Conservation (phyloP, 2,797 vertebrate genomes). For the Lycodopsis pacificus region DNA sequence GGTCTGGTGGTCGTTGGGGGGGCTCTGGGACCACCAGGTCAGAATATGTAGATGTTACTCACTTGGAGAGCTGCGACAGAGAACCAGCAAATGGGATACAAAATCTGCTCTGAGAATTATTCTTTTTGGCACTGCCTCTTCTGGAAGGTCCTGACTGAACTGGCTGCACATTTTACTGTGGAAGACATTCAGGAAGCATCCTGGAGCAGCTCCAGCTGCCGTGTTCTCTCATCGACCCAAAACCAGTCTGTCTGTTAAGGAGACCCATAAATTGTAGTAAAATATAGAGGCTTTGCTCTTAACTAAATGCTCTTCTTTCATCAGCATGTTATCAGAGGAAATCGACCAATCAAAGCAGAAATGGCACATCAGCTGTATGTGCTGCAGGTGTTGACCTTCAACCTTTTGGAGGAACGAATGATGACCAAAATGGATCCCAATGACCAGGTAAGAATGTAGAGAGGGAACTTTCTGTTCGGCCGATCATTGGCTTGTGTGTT, state of each 20-base stretch:
- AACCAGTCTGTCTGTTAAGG: conserved; percentile 10
- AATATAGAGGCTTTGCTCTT: not conserved
- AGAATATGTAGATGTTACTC: conserved; percentile 28
- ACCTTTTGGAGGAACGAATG: conserved; percentile 98
- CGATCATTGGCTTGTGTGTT: not conserved
- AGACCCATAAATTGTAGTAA: not conserved
- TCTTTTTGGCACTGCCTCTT: conserved; percentile 50
- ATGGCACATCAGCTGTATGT: conserved; percentile 99
- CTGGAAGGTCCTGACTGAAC: conserved; percentile 39
- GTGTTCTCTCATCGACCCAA: not conserved
- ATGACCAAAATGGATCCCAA: conserved; percentile 99
- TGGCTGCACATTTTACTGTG: conserved; percentile 42
- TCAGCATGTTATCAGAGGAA: conserved; percentile 97
- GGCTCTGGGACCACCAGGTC: conserved; percentile 15
- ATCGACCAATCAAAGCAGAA: conserved; percentile 97
- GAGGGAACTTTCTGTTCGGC: not conserved
- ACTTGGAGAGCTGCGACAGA: conserved; percentile 28
- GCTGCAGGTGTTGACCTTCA: conserved; percentile 97
- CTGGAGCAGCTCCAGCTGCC: conserved; percentile 17
- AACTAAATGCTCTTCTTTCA: conserved; percentile 10
- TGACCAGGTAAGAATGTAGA: conserved; percentile 87
- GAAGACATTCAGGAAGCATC: conserved; percentile 28
- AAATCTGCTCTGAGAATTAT: conserved; percentile 60
- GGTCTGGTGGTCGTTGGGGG: not conserved
- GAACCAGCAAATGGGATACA: conserved; percentile 57